Evolutionary conservation across 2,888 invertebrate genomes (phyloP).

Genomic region (Pedicia rivosa): DNA sequence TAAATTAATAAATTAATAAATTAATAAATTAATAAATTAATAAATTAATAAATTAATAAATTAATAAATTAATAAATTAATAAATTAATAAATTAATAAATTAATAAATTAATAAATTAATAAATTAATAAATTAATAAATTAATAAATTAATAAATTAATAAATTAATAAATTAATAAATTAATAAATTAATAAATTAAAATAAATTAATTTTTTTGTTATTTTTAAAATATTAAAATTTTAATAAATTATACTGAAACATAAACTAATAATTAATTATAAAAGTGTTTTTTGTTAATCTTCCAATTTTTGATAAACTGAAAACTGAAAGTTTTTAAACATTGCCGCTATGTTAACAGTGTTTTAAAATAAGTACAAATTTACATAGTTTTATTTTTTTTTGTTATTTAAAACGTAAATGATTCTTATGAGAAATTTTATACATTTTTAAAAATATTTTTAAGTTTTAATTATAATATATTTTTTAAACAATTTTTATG

Average conservation of each 20-base stretch:
- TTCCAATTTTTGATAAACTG: no score
- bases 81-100: neutral
- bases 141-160: neutral
- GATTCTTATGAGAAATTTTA: conserved; percentile 3
- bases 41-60: neutral
- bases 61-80: neutral
- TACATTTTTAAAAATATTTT: neutral
- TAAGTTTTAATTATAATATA: no score
- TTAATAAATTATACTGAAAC: neutral
- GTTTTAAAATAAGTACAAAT: conserved; percentile 5
- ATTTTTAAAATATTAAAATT: neutral
- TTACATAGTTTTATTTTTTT: conserved; percentile 1
- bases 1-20: no score
- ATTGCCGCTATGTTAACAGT: conserved; percentile 4
- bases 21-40: neutral
- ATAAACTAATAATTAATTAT: no score
- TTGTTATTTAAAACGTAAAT: neutral
- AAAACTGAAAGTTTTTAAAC: no score
- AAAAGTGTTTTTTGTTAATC: no score
- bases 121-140: neutral
- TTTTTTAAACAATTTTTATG: no score
- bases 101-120: neutral
- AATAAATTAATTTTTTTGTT: conserved; percentile 3
- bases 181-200: conserved; percentile 1
- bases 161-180: neutral